phyloP scores from a whole-genome alignment of 2,888 invertebrate species.

The Agelastica alni region DNA sequence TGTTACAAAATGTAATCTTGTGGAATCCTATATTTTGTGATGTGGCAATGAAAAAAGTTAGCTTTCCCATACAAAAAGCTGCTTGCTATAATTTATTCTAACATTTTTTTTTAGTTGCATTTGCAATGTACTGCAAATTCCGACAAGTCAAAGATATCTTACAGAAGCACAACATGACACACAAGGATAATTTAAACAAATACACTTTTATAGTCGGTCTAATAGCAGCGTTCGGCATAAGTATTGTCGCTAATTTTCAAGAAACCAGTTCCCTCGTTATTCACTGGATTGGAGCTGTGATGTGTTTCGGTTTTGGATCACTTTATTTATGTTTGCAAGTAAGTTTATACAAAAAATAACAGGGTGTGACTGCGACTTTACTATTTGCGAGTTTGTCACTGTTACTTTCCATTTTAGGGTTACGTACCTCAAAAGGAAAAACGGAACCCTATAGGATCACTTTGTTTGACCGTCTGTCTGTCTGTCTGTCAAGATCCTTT shows the following conservation, averaged over 20 bases:
- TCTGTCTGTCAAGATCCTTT: too few relatives aligned
- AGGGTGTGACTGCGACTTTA: too few relatives aligned
- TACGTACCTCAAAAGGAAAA: too few relatives aligned
- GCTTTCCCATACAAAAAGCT: too few relatives aligned
- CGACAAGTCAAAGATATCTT: slow-evolving; percentile 34
- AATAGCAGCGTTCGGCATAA: slow-evolving; percentile 60
- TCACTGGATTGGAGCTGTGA: slow-evolving; percentile 63
- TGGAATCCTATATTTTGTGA: too few relatives aligned
- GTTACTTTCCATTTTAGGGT: too few relatives aligned
- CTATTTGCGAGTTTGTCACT: too few relatives aligned
- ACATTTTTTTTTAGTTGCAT: slow-evolving; percentile 27
- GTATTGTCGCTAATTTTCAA: slow-evolving; percentile 67
- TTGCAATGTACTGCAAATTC: slow-evolving; percentile 38
- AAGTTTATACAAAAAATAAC: slow-evolving; percentile 13
- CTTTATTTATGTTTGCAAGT: slow-evolving; percentile 63
- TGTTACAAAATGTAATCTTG: too few relatives aligned
- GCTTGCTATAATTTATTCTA: too few relatives aligned
- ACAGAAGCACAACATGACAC: slow-evolving; percentile 30
- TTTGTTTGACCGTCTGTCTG: too few relatives aligned
- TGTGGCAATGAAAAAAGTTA: too few relatives aligned
- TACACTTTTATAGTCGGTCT: slow-evolving; percentile 58
- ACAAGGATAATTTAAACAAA: slow-evolving; percentile 34
- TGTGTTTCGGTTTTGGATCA: slow-evolving; percentile 62
- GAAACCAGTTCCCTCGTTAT: slow-evolving; percentile 60
- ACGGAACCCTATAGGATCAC: too few relatives aligned